Evolutionary conservation across 2,888 invertebrate genomes (phyloP), one percentile per base, ranked within the genome.

Genomic region (Papilio protenor): DNA sequence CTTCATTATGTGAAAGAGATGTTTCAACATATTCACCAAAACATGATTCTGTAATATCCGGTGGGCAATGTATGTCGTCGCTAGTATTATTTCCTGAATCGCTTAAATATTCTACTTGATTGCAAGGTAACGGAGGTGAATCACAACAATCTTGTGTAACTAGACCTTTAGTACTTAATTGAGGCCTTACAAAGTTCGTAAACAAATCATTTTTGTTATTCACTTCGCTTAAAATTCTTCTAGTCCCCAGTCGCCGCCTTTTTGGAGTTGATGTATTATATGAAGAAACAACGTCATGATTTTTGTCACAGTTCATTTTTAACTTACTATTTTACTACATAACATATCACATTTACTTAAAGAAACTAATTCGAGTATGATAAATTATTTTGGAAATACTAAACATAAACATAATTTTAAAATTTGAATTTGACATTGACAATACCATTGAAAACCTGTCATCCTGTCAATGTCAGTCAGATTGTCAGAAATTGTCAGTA

Each of bases 121-220:
- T 94, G 61, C 92, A 93, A 6, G 94, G 94, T 79, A 94, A 84
- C 71, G 90, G 89, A 1, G 92, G 92, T 23, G 94, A 94, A 69
- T 92, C 92, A 82, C 90, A 88, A 79, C 86, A 86, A 14, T 85
- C 84, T 52, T 52, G 76, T 75, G 66, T 6, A 5, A 11, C 16
- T 61, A 66, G 27, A 6, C 78, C 81, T 33, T 83, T 70, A 23
- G 82, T 76, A 77, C 84, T 84, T 23, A 83, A 78, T 73, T 79
- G 85, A 11, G 87, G 85, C 74, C 91, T 88, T 57, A 88, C 89
- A 76, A 82, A 86, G 61, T 82, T 82, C 14, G 6, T 14, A 18
- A 61, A 23, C 45, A n/a, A 40, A 69, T 45, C 27, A 69, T 72
- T 49, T 57, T 61, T 74, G 21, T 49, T 77, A 61, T 73, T 73